A percentile compares a stretch with the other conserved stretches of the same genome.
Evolutionary conservation across 2,113 vertebrate species (phyloP).

Genomic region (Cricetomys ansorgei): DNA sequence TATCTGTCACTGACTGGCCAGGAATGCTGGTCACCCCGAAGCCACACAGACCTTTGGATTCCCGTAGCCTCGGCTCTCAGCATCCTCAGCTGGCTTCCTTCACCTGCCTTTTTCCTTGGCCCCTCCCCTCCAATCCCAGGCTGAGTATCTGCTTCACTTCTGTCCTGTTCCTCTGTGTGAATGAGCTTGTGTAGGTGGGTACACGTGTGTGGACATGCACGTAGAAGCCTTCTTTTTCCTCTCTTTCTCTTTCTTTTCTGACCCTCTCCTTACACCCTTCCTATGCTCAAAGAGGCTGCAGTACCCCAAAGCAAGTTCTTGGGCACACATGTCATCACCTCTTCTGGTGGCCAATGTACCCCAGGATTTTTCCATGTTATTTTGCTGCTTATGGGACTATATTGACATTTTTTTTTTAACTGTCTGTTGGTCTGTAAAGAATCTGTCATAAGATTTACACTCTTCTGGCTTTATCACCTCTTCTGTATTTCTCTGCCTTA

Average conservation of each 20-base stretch:
- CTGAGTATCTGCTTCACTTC: neutral
- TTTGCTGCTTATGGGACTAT: neutral
- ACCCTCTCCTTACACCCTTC: accelerated
- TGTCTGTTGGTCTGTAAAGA: neutral
- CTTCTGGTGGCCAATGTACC: too few relatives aligned
- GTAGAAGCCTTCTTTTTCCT: neutral
- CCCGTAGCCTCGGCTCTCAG: neutral
- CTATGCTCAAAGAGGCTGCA: neutral
- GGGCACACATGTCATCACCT: neutral
- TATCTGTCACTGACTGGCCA: neutral
- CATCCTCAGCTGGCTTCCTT: neutral
- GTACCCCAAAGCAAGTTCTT: neutral
- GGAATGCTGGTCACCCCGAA: neutral
- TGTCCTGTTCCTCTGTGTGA: neutral
- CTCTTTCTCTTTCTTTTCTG: neutral
- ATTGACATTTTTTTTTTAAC: neutral
- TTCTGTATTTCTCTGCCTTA: neutral
- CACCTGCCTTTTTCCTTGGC: too few relatives aligned
- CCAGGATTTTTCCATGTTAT: neutral
- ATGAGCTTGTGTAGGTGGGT: neutral
- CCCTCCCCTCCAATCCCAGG: neutral
- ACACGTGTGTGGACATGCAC: neutral
- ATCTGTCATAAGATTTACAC: neutral
- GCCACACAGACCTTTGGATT: neutral
- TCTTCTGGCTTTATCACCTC: neutral